Base-by-base conservation (phyloP, 2,797 vertebrate genomes). In the Ficedula albicollis region DNA sequence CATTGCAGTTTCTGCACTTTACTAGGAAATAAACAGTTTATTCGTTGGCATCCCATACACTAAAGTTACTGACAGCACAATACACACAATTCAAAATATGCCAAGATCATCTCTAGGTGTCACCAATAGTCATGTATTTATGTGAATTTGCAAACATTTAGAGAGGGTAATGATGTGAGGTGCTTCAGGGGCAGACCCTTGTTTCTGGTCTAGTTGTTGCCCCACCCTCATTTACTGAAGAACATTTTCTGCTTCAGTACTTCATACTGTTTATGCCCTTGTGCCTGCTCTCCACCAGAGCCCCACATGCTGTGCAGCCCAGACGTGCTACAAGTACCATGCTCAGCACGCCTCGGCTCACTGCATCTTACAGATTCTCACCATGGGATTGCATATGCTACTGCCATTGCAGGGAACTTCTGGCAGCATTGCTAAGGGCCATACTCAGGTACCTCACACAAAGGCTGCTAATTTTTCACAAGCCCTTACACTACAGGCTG, bases 241-340 rank as follows among this genome's bases (percentile, higher is more conserved):
- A 69, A 51, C 3, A 5, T 86, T 88, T 86, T 90, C 48, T 84
- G 20, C 44, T 77, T 84, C 51, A 21, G 11, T 51, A 14, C 44
- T 58, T 76, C 43, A 16, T 56, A 6, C 17, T 12, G 1, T 58
- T 20, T 10, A 9, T 81, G 19, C 15, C 13, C 27, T 68, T 58
- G 52, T 67, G 64, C 69, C 64, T 74, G 21, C 69, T 67, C 6
- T 36, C 11, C 15, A 1, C 3, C 76, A 63, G 76, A 79, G n/a
- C 25, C 19, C 12, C 60, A 32, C 1, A 0, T 32, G 43, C 48
- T 39, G 13, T 17, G 3, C 15, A 39, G 15, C 26, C 23, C 44
- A 22, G 46, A 22, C 0, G 0, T 29, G 41, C 62, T 70, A 0
- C 4, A 0, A 1, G 46, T 51, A 3, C 64, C 1, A 0, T 30